Evolutionary conservation across 2,113 vertebrate genomes (phyloP).

Genomic region (Planiliza haematocheilus): DNA sequence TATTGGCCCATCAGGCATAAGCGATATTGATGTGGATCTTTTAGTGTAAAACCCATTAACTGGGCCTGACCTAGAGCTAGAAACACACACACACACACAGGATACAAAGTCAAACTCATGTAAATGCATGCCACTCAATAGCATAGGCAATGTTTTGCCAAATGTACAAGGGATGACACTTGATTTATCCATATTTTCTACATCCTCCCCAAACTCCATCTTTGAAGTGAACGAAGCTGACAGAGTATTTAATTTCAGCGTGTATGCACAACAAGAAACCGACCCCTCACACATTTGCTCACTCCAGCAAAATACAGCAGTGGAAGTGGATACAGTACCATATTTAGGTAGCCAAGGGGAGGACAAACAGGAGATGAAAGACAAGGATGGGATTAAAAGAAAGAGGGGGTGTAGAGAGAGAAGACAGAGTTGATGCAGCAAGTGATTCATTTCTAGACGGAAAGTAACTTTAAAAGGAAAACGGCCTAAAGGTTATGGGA

Average conservation of each 20-base stretch:
- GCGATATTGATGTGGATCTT: not conserved
- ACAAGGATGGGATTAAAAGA: not conserved
- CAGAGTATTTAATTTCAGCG: slow-evolving; percentile 29
- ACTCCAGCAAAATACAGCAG: slow-evolving; percentile 9
- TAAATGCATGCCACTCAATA: not conserved
- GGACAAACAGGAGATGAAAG: slow-evolving; percentile 10
- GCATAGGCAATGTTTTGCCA: slow-evolving; percentile 13
- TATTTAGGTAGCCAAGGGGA: slow-evolving; percentile 39
- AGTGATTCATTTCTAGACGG: slow-evolving; percentile 23
- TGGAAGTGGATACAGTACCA: slow-evolving; percentile 9
- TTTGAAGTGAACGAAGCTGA: slow-evolving; percentile 15
- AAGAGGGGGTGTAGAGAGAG: not conserved
- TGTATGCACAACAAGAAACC: slow-evolving; percentile 26
- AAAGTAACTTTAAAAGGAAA: slow-evolving; percentile 39
- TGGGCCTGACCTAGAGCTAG: slow-evolving; percentile 3
- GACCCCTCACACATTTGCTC: not conserved
- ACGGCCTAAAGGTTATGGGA: not conserved
- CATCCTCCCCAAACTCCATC: slow-evolving; percentile 5
- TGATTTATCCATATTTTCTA: slow-evolving; percentile 17
- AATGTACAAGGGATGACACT: slow-evolving; percentile 8
- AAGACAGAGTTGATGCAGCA: not conserved
- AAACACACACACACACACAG: not conserved
- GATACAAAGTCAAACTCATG: not conserved
- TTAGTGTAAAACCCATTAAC: slow-evolving; percentile 9
- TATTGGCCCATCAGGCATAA: not conserved